Evolutionary conservation across 2,797 vertebrate species (phyloP), one percentile per base, ranked within the genome.

Genomic region (Peromyscus eremicus): DNA sequence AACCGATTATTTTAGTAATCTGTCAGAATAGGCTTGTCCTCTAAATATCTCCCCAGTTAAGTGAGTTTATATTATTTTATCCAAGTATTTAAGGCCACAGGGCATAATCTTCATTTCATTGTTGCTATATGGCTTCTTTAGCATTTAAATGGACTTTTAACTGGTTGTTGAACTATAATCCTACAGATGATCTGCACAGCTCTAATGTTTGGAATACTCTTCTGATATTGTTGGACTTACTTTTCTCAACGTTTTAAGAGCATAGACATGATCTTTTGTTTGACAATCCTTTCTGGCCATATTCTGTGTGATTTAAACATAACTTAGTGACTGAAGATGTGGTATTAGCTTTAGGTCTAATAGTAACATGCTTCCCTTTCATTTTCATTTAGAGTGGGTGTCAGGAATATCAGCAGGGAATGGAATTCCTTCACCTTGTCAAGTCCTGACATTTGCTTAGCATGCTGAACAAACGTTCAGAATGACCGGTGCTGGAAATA

Each of bases 401-500:
- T 34, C 76, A 86, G n/a, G 64, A 94, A 83, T 23, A 80, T 94
- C 60, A 91, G 88, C 82, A 86, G 27, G 23, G 77, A 80, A 86
- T 76, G 43, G 37, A 73, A 86, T 60, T 80, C 68, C 37, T 62
- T 97, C 62, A 94, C 86, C 43, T 92, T 89, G 71, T 60, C 71
- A 91, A 94, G 37, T 25, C 80, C 57, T 97, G 96, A 89, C 89
- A 96, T 96, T 97, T 95, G 68, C 68, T 95, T 80, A 95, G 89
- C 40, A 92, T 34, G 68, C 79, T 91, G 70, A 94, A 85, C 70
- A 96, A 94, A 96, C 17, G 60, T 80, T 34, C 57, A 89, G 87
- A 84, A 88, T 92, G 87, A 92, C 66, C 68, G 46, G 40, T 73
- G 55, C 62, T 89, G 76, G 87, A 96, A 96, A 92, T 94, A 76